phyloP scores from a whole-genome alignment of 2,797 vertebrate species.

The Enteromius viviparus region DNA sequence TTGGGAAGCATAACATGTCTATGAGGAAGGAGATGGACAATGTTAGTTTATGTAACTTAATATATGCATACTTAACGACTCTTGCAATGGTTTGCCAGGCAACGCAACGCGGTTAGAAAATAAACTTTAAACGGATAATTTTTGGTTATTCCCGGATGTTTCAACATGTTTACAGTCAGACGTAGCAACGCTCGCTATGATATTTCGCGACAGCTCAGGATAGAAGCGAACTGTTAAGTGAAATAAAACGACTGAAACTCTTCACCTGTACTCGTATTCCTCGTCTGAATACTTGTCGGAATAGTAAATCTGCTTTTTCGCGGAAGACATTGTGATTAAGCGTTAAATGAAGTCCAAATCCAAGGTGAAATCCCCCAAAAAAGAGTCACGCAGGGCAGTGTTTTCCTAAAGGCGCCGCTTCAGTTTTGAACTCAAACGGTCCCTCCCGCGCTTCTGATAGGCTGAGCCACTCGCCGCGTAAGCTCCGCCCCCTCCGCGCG shows the following conservation, averaged over 20 bases:
- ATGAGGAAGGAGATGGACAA: neutral
- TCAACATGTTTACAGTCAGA: neutral
- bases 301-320: conserved; percentile 81
- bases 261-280: conserved; percentile 81
- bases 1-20: conserved; percentile 83
- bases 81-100: neutral
- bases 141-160: neutral
- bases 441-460: conserved; percentile 66
- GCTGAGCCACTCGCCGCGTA: conserved; percentile 49
- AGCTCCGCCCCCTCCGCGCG: neutral
- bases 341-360: neutral
- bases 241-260: neutral
- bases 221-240: neutral
- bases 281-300: conserved; percentile 84
- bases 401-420: conserved; percentile 37
- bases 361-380: neutral
- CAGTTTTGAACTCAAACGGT: conserved; percentile 77
- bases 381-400: neutral
- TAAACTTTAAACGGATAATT: neutral
- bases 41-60: neutral
- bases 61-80: neutral
- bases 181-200: neutral
- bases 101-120: neutral
- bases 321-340: conserved; percentile 67
- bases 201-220: neutral